A percentile compares a stretch with the other conserved stretches of the same genome.
These are phyloP conservation scores for Hoplostethus atlanticus DNA, from an alignment of 2,797 vertebrate species.

Conservation along the genomic window DNA sequence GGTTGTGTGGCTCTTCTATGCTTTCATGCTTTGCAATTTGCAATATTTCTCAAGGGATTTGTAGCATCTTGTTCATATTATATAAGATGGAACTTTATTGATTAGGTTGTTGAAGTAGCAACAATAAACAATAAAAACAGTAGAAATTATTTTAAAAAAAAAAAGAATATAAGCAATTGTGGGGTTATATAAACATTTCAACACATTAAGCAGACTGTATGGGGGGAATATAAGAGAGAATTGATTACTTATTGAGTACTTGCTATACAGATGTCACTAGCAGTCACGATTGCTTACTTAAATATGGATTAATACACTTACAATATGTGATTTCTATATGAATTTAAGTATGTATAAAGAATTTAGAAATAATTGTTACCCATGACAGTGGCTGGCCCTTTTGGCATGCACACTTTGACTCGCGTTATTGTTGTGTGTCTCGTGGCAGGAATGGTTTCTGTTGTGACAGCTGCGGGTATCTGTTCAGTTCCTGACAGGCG, in stretches of 20 bases:
- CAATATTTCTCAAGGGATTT: not conserved
- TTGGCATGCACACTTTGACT: conserved; percentile 21
- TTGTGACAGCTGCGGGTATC: conserved; percentile 63
- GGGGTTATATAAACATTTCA: too few relatives aligned
- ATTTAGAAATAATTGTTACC: not conserved
- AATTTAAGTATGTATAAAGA: too few relatives aligned
- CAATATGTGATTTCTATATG: too few relatives aligned
- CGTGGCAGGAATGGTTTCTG: conserved; percentile 11
- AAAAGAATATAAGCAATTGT: too few relatives aligned
- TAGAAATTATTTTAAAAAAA: not conserved
- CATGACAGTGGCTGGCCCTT: not conserved
- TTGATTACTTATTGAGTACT: too few relatives aligned
- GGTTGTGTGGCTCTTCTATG: not conserved
- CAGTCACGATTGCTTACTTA: too few relatives aligned
- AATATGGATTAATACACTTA: too few relatives aligned
- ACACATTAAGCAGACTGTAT: not conserved
- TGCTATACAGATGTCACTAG: too few relatives aligned
- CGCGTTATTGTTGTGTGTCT: conserved; percentile 17
- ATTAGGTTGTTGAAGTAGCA: not conserved
- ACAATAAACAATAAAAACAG: not conserved
- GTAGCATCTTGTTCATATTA: not conserved
- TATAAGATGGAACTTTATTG: not conserved
- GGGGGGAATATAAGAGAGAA: not conserved
- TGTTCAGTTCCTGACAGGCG: conserved; percentile 59
- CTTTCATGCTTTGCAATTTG: not conserved